Conservation (phyloP, 2,888 invertebrate species). For the Clivina fossor region DNA sequence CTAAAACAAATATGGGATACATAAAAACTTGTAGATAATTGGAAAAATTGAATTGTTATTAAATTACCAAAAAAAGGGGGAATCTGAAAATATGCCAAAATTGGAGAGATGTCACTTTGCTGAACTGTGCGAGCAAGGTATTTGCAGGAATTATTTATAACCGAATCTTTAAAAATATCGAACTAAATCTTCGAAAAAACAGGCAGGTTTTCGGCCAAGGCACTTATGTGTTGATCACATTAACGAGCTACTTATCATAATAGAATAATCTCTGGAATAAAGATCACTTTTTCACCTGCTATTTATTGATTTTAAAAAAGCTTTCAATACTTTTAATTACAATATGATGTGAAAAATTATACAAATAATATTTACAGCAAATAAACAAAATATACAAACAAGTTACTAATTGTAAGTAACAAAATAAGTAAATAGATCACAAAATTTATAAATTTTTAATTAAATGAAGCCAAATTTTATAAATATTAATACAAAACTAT, state of each 20-base stretch:
- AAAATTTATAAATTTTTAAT: too few relatives aligned
- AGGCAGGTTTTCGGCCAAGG: neutral
- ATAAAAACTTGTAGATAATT: neutral
- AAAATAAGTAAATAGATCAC: too few relatives aligned
- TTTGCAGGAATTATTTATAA: neutral
- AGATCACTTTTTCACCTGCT: neutral
- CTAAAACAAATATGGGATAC: neutral
- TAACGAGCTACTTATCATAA: neutral
- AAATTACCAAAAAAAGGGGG: conserved; percentile 18
- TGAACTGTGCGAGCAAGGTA: conserved; percentile 2
- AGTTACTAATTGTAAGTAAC: too few relatives aligned
- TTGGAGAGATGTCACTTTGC: conserved; percentile 13
- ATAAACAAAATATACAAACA: too few relatives aligned
- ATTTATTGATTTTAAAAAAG: conserved; percentile 10
- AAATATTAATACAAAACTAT: too few relatives aligned
- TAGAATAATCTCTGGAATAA: conserved; percentile 2
- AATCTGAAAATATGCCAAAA: neutral
- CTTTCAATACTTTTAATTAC: neutral
- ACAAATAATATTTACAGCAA: too few relatives aligned
- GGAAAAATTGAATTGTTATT: neutral
- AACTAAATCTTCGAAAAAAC: neutral
- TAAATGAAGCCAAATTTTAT: too few relatives aligned
- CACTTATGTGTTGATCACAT: neutral
- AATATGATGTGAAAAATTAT: neutral
- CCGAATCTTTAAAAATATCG: neutral